phyloP scores from a whole-genome alignment of 2,888 invertebrate species.

The Chelonus formosanus region DNA sequence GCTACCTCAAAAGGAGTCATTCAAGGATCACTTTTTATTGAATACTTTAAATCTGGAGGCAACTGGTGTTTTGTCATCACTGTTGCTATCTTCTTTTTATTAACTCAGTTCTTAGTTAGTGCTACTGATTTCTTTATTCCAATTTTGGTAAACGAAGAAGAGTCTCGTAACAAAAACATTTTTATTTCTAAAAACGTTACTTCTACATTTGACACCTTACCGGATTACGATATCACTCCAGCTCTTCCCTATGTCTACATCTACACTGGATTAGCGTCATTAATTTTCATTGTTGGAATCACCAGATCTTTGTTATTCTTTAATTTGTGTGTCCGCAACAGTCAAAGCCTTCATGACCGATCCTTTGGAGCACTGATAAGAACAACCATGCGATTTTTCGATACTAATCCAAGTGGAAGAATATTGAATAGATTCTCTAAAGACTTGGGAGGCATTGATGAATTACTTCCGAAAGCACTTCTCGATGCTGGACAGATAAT shows the following conservation, averaged over 20 bases:
- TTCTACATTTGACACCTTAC: slow-evolving; percentile 29
- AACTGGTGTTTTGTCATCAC: slow-evolving; percentile 64
- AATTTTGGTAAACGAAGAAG: slow-evolving; percentile 68
- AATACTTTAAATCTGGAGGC: slow-evolving; percentile 69
- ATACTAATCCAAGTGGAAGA: slow-evolving; percentile 82
- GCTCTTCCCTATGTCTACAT: slow-evolving; percentile 69
- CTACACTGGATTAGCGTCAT: slow-evolving; percentile 69
- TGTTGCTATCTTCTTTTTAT: slow-evolving; percentile 66
- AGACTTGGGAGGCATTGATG: slow-evolving; percentile 83
- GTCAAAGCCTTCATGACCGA: slow-evolving; percentile 67
- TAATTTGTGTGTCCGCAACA: slow-evolving; percentile 65
- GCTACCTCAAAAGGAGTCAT: slow-evolving; percentile 64
- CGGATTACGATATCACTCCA: slow-evolving; percentile 46
- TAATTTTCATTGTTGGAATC: slow-evolving; percentile 61
- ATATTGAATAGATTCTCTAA: slow-evolving; percentile 86
- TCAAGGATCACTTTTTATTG: slow-evolving; percentile 62
- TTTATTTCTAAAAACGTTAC: neutral
- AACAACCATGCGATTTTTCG: slow-evolving; percentile 78
- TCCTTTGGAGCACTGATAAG: slow-evolving; percentile 70
- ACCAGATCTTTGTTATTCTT: slow-evolving; percentile 62
- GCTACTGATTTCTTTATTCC: slow-evolving; percentile 75
- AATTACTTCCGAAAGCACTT: slow-evolving; percentile 74
- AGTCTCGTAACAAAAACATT: slow-evolving; percentile 48
- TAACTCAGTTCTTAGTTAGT: slow-evolving; percentile 72
- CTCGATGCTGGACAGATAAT: slow-evolving; percentile 70